Base-by-base conservation (phyloP, 2,113 vertebrate species). In the Neolamprologus hecqui region DNA sequence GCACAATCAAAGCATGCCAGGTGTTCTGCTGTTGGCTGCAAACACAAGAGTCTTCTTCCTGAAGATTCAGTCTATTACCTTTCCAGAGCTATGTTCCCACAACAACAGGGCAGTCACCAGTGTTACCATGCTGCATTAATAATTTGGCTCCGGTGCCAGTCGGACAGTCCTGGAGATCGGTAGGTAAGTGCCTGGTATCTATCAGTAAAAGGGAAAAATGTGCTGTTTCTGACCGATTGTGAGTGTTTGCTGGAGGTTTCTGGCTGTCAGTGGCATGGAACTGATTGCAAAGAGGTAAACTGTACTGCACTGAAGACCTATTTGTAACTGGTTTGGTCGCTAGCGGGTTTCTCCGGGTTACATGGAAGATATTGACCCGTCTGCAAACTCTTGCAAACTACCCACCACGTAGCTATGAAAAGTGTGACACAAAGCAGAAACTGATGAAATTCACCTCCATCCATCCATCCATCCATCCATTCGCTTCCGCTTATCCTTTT, bases 281-380 rank as follows among this genome's bases (percentile, higher is more conserved):
- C 54, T 1, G 54, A 57, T 5, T 57, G 12, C 54, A 57, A 28
- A 57, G 23, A 28, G 2, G 23, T 57, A 28, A 57, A 57, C 7
- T 57, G 4, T 57, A 57, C 54, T 57, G 54, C 54, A 57, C 54
- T 28, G 54, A 0, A 57, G 0, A 57, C 54, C 54, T 28, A 1
- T 57, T 57, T 57, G 13, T 28, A 28, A 57, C 0, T 28, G 55
- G 55, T 28, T 57, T 28, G 2, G 13, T 57, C 21, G 0, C 2
- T 57, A 26, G 54, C 13, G 2, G 13, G 13, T 15, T 57, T 57
- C 7, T 57, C 55, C 4, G 1, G 4, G 54, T 57, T 57, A 57
- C 23, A 28, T 15, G 23, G 54, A 57, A 28, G 54, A 28, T 57
- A 28, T 28, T 8, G 13, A 57, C 54, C 23, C 1, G 1, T 57